Evolutionary conservation across 2,113 vertebrate species (phyloP), one percentile per base, ranked within the genome.

Genomic region (Bettongia penicillata): DNA sequence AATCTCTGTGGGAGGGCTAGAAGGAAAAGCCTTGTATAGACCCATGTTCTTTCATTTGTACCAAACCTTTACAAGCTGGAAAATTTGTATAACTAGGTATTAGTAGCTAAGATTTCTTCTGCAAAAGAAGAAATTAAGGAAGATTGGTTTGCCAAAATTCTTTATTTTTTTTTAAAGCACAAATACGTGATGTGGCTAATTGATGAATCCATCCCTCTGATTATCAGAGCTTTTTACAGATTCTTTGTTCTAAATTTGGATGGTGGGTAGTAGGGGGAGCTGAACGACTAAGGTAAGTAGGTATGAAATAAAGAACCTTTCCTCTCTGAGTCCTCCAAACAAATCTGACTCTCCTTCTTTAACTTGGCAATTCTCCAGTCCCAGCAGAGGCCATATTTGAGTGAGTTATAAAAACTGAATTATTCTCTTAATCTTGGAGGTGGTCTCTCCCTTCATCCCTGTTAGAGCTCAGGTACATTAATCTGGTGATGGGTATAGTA

Each of bases 241-340:
- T 57, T 1, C 68, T 95, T 95, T 52, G 25, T 96, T 95, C 48
- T 94, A 53, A 84, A 55, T 49, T 43, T 91, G 91, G 91, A 47
- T 51, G 31, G 49, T 51, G 50, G 49, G 43, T 48, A 61, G 0
- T 23, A 8, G 91, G 25, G 25, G 51, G n/a, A 53, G 3, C 47
- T 51, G 19, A 68, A 77, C 14, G 89, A 89, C 90, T 51, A 37
- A 68, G 14, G 5, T 68, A 11, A 92, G n/a, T 31, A 77, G 48
- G 91, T 89, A 52, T 28, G 53, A 51, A 24, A 10, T 91, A 51
- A 89, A 92, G 14, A 16, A 12, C 24, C 37, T 53, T 68, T 51
- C 93, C 49, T 55, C 91, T 93, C 91, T 55, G 16, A 52, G 55
- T 91, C 90, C n/a, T 93, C 50, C 61, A 52, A 77, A 50, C 90